Base-by-base conservation (phyloP, 2,888 invertebrate species). In the Gryllus longicercus region DNA sequence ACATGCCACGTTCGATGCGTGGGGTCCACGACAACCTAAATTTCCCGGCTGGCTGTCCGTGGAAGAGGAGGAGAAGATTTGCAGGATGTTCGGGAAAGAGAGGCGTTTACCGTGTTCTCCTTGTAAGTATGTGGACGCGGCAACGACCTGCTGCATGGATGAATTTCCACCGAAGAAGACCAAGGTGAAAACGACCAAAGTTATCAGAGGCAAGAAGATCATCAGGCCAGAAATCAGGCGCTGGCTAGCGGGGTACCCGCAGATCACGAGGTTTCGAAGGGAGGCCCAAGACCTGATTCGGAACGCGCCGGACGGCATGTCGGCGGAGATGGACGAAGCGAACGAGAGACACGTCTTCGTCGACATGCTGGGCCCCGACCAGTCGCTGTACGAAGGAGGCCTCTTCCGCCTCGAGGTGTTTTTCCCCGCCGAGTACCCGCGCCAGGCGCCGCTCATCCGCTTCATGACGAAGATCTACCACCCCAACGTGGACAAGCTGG, bases 391-490 rank as follows among this genome's bases (percentile, higher is more conserved):
- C 63, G 63, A 63, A 63, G 63, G 63, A 18, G 63, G 63, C 14
- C 16, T 63, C 63, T 63, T 63, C 63, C 63, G n/a, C 4, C 1
- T 63, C n/a, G 63, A 63, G n/a, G 63, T 63, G n/a, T 63, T 63
- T 16, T 63, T 63, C n/a, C 63, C 63, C 4, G 63, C 3, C 5
- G 16, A 18, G 14, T 63, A 63, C 16, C 63, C 63, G 16, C 14
- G n/a, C n/a, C 4, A 3, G 14, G 16, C 63, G 3, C 63, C 63
- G 16, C 14, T 4, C 3, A 63, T 63, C 5, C 63, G 63, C 8
- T 63, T 63, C 63, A 63, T 63, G 63, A 63, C 63, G 63, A 63
- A 63, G n/a, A 63, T 63, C n/a, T 63, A 18, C 63, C 63, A 63
- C n/a, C 63, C 63, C 8, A 63, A 63, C 63, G n/a, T 63, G 3